Base-by-base conservation (phyloP, 2,113 vertebrate genomes). In the Scolopax mira region DNA sequence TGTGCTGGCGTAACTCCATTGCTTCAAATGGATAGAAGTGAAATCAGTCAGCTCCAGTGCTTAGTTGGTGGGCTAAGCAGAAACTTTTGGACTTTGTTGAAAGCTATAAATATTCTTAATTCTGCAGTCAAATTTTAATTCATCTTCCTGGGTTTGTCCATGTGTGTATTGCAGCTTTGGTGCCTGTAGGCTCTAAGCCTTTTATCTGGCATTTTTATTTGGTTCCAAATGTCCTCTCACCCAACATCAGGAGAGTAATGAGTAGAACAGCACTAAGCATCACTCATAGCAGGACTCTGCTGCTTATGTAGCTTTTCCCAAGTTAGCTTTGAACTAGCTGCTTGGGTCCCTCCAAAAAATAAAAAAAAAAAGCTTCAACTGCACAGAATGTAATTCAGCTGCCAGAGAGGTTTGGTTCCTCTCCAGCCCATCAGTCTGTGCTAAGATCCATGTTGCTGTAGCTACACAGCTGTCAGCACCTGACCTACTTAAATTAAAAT, bases 271-370 rank as follows among this genome's bases (percentile, higher is more conserved):
- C 11, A 58, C 44, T 25, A 86, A 90, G 27, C 28, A 61, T 42
- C 30, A 31, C 28, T 49, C 19, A 61, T 11, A 69, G 44, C 2
- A 10, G 16, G 39, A 54, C 41, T 71, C 28, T 75, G 64, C 48
- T 88, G 35, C 60, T 92, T 73, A 64, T 0, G 0, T 39, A 83
- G 60, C 35, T 94, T 73, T 83, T 88, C 79, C 41, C 55, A 84
- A 85, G 78, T 74, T 84, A 94, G 42, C 28, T 90, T 84, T 94
- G 74, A 81, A 88, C 17, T 74, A 64, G 51, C 28, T 92, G n/a
- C 30, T 83, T 74, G 55, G 2, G 17, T 86, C 54, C n/a, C 46
- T 84, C 72, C 66, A 30, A 52, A 16, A 52, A 27, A n/a, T n/a
- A n/a, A n/a, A 37, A 89, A 62, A 88, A 90, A 78, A 74, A 33